These are phyloP conservation scores for Ooceraea biroi DNA, from an alignment of 1,140 invertebrate genomes.

Conservation along the genomic window DNA sequence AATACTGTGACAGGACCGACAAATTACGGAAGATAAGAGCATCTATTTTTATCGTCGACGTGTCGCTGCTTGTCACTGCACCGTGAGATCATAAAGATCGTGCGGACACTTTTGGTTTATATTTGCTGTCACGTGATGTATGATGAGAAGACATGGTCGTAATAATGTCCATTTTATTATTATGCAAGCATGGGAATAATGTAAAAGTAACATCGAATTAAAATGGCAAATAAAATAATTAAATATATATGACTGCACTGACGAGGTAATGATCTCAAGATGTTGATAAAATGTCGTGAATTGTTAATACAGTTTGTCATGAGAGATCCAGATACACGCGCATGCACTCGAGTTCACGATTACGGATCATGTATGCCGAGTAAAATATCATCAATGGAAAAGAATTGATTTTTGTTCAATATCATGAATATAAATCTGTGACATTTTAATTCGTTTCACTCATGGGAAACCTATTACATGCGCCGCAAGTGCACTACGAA, in stretches of 20 bases:
- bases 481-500: neutral
- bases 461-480: neutral
- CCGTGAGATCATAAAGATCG: conserved; percentile 25
- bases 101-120: neutral
- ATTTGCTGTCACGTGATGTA: neutral
- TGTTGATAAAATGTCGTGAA: no score
- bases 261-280: no score
- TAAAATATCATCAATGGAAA: neutral
- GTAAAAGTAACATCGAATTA: no score
- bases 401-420: neutral
- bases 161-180: neutral
- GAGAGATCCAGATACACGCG: neutral
- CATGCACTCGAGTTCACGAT: neutral
- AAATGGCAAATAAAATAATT: no score
- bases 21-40: conserved; percentile 26
- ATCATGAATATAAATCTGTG: conserved; percentile 22
- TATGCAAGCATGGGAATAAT: no score
- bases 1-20: neutral
- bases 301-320: neutral
- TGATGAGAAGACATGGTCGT: neutral
- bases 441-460: conserved; percentile 8
- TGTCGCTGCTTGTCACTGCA: neutral
- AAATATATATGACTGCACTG: no score
- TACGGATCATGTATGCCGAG: neutral
- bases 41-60: conserved; percentile 1